Evolutionary conservation across 2,888 invertebrate species (phyloP), one percentile per base, ranked within the genome.

Genomic region (Polia nebulosa): DNA sequence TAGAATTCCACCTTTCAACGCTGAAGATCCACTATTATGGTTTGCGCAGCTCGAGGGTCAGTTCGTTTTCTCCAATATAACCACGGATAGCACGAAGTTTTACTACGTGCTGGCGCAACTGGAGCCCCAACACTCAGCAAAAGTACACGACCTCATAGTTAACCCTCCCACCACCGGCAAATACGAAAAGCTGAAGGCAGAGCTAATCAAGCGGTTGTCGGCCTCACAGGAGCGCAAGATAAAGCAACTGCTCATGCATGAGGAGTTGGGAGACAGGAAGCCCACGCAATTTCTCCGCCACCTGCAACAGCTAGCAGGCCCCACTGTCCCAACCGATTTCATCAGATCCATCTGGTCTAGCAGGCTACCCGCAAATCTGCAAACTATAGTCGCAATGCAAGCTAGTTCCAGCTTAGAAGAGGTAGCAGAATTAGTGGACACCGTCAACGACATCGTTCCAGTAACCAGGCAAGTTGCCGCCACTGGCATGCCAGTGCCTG

Each of bases 21-120:
- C 64, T 5, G 45, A 61, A 0, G 51, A 65, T 7, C 71, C 71
- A 2, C 32, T 11, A 9, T 5, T 65, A 32, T 71, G 71, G 56
- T 71, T 71, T 13, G 61, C 61, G 0, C 61, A 57, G 5, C 34
- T 34, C 34, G 34, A 34, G 34, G 13, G 34, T 34, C 34, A 34
- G 20, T 85, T 87, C 55, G 41, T 49, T 0, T 20, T 79, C 0
- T 69, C 72, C 2, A 68, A 60, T 8, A 83, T 85, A 0, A 81
- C 69, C 0, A 29, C 39, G 34, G 34, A 34, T 3, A 34, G 34
- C 34, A 34, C 34, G 1, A 34, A 34, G 0, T 51, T 51, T 17
- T 29, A 51, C 51, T 29, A 51, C 51, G 51, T 51, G 17, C 51
- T 51, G 17, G 17, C 32, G 5, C 64, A 64, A 22, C 45, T 64